Percentiles rank a stretch among this genome's conserved stretches.
Evolutionary conservation across 37 sponge, comb jelly and placozoan species (phyloP).

Genomic region (Halichondria panicea): DNA sequence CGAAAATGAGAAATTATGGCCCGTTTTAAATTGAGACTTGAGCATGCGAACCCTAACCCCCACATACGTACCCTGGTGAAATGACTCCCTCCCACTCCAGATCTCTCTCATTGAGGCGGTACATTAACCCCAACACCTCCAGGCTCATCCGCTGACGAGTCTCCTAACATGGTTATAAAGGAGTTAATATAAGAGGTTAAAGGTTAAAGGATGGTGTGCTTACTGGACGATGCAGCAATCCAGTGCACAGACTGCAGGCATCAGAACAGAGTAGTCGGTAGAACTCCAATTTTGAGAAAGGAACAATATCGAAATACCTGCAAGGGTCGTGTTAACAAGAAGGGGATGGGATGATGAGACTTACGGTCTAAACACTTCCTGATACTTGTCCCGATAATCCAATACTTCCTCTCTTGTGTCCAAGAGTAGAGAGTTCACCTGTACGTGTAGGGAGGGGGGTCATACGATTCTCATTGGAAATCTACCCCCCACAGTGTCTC

Average conservation of each 20-base stretch:
- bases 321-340: neutral
- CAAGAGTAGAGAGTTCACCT: slow-evolving; percentile 69
- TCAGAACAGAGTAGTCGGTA: slow-evolving; percentile 59
- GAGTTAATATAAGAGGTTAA: neutral
- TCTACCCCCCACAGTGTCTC: neutral
- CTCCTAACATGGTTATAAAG: slow-evolving; percentile 22
- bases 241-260: slow-evolving; percentile 49
- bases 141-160: slow-evolving; percentile 39
- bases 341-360: neutral
- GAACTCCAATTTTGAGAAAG: slow-evolving; percentile 71
- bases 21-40: too few relatives aligned
- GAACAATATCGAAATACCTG: slow-evolving; percentile 66
- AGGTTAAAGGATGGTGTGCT: neutral
- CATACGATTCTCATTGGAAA: neutral
- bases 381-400: slow-evolving; percentile 65
- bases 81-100: slow-evolving; percentile 61
- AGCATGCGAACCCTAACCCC: neutral
- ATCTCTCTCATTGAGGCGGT: slow-evolving; percentile 76
- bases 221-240: slow-evolving; percentile 42
- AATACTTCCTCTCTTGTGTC: slow-evolving; percentile 57
- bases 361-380: slow-evolving; percentile 62
- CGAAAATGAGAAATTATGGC: too few relatives aligned
- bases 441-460: neutral
- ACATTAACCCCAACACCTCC: slow-evolving; percentile 74
- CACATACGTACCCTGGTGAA: slow-evolving; percentile 57